These are phyloP conservation scores for Oophaga pumilio DNA, from an alignment of 2,113 vertebrate genomes.

Conservation along the genomic window DNA sequence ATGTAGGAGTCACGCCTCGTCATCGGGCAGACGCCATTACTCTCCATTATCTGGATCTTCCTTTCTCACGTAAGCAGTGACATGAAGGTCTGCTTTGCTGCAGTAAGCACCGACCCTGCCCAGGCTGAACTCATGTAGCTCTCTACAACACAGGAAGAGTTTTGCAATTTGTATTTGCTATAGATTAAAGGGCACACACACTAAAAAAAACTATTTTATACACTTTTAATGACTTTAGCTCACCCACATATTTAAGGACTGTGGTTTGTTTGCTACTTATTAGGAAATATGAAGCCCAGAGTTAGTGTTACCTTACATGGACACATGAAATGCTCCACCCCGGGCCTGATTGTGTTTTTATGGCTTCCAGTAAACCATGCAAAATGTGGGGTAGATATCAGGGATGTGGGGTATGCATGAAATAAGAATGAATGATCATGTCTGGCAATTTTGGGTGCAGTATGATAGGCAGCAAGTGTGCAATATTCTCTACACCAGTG, in stretches of 20 bases:
- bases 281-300: neutral
- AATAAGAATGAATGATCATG: too few species aligned
- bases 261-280: neutral
- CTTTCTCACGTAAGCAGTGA: conserved; percentile 42
- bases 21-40: neutral
- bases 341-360: neutral
- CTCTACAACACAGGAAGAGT: neutral
- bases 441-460: neutral
- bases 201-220: neutral
- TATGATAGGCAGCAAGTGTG: neutral
- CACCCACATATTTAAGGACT: neutral
- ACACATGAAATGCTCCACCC: neutral
- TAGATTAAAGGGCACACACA: neutral
- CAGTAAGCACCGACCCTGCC: neutral
- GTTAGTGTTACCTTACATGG: neutral
- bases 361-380: neutral
- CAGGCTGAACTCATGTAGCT: neutral
- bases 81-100: conserved; percentile 3
- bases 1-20: neutral
- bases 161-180: neutral
- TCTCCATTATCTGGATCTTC: conserved; percentile 35
- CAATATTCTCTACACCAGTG: too few species aligned
- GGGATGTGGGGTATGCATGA: too few species aligned
- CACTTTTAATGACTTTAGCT: neutral
- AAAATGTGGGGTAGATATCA: neutral